phyloP scores from a whole-genome alignment of 2,888 invertebrate genomes.

The Mimumesa dahlbomi region DNA sequence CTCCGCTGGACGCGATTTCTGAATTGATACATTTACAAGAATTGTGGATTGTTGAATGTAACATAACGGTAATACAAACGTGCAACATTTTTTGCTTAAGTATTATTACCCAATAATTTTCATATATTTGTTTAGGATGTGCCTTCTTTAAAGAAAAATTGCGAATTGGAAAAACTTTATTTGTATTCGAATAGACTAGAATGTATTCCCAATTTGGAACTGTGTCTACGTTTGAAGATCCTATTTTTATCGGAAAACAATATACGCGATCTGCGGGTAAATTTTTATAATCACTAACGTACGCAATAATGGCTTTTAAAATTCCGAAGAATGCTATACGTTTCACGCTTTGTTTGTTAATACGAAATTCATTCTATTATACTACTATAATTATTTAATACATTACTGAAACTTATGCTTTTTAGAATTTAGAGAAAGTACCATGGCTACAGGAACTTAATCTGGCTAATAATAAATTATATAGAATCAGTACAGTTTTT shows the following conservation, averaged over 20 bases:
- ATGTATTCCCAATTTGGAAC: conserved; percentile 51
- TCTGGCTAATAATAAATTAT: conserved; percentile 60
- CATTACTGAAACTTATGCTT: no score
- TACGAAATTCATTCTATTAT: no score
- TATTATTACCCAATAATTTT: no score
- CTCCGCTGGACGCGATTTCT: conserved; percentile 45
- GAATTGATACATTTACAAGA: conserved; percentile 59
- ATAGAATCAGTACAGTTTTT: conserved; percentile 46
- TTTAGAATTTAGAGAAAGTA: conserved; percentile 50
- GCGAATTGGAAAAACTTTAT: conserved; percentile 56
- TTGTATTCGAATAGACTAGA: conserved; percentile 63
- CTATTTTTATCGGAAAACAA: conserved; percentile 62
- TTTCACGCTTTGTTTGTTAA: no score
- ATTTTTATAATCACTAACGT: not conserved
- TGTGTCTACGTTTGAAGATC: conserved; percentile 34
- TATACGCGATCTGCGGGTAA: conserved; percentile 49
- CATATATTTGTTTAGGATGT: conserved; percentile 52
- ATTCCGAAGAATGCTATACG: no score
- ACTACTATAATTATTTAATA: no score
- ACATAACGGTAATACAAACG: conserved; percentile 53
- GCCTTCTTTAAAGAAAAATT: conserved; percentile 36
- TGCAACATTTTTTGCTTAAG: no score
- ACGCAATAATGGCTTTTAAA: not conserved
- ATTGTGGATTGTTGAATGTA: conserved; percentile 66
- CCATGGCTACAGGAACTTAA: conserved; percentile 52